Evolutionary conservation across 2,797 vertebrate species (phyloP).

Genomic region (Paratrypauchen microcephalus): DNA sequence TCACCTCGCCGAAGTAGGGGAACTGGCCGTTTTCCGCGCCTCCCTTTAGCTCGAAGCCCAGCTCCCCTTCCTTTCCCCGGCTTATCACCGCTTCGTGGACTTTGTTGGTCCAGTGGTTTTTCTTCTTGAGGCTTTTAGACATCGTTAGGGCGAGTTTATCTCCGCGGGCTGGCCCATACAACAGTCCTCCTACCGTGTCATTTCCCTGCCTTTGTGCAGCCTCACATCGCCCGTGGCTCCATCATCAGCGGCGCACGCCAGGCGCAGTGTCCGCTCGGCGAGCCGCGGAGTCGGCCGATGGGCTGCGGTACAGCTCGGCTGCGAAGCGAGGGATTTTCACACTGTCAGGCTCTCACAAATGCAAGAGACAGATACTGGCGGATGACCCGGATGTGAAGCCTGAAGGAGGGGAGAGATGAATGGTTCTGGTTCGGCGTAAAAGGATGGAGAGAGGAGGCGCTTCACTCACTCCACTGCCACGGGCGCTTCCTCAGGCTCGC

Average conservation of each 20-base stretch:
- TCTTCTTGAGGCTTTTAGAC: slow-evolving; percentile 99
- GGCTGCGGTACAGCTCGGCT: slow-evolving; percentile 69
- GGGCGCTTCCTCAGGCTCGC: slow-evolving; percentile 55
- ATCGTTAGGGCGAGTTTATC: slow-evolving; percentile 81
- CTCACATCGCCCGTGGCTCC: slow-evolving; percentile 63
- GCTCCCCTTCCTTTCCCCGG: slow-evolving; percentile 90
- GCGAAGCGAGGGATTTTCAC: slow-evolving; percentile 53
- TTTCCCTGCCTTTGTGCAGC: slow-evolving; percentile 63
- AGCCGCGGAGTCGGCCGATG: slow-evolving; percentile 60
- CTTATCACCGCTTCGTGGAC: slow-evolving; percentile 96
- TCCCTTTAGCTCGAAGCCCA: slow-evolving; percentile 95
- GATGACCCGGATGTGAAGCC: slow-evolving; percentile 87
- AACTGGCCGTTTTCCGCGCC: slow-evolving; percentile 97
- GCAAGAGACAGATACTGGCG: slow-evolving; percentile 68
- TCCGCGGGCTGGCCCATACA: slow-evolving; percentile 69
- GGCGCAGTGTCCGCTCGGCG: slow-evolving; percentile 65
- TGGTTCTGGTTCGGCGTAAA: slow-evolving; percentile 75
- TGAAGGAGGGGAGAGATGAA: slow-evolving; percentile 76
- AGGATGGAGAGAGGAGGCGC: slow-evolving; percentile 68
- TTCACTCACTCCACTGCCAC: slow-evolving; percentile 58
- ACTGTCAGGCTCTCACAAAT: slow-evolving; percentile 64
- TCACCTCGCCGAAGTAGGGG: slow-evolving; percentile 95
- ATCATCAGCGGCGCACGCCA: slow-evolving; percentile 61
- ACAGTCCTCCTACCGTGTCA: slow-evolving; percentile 70
- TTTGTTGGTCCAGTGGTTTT: slow-evolving; percentile 99